Base-by-base conservation (phyloP, 1,140 invertebrate species). In the Aphidius gifuensis region DNA sequence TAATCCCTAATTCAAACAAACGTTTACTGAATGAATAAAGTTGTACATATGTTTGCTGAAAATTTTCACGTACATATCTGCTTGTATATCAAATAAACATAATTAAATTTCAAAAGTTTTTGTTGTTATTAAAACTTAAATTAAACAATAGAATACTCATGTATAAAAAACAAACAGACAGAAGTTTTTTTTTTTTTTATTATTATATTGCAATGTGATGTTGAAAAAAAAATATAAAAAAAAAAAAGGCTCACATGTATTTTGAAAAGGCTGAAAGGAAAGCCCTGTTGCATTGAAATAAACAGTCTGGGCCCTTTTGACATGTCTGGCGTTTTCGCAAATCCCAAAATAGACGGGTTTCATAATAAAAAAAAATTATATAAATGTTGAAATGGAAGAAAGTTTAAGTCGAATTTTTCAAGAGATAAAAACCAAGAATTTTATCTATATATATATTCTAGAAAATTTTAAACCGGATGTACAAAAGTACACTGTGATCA, bases 281-380 rank as follows among this genome's bases (percentile, higher is more conserved):
- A 60, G 53, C 40, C 43, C 59, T 53, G 49, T 32, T 46, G 49
- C 58, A 60, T 51, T 60, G 50, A 60, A 60, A 60, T 44, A 32
- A 45, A 57, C 43, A n/a, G 42, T 8, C 43, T 43, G n/a, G 23
- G 48, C 47, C 58, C 58, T 59, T 59, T 59, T 51, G 38, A 59
- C 50, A 48, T 21, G 58, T 59, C 58, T 59, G 58, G 47, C 58
- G 58, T 50, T 45, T 16, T 59, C 38, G 57, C 57, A 58, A 58
- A 58, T 58, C 58, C 58, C 50, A 46, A 59, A 59, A 59, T 59
- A 59, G 38, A 59, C 46, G 5, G 48, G 58, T 23, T 32, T 5
- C 6, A 23, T 7, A 23, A 11, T 5, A 43, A 38, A 48, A 46
- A 48, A 50, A 59, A 59, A 59, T 50, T 9, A 47, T 49, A 50